Percentiles rank a stretch among this genome's conserved stretches.
phyloP scores from a whole-genome alignment of 30 jellyfish, hydroid and myxozoan species.

The Aurelia aurita region DNA sequence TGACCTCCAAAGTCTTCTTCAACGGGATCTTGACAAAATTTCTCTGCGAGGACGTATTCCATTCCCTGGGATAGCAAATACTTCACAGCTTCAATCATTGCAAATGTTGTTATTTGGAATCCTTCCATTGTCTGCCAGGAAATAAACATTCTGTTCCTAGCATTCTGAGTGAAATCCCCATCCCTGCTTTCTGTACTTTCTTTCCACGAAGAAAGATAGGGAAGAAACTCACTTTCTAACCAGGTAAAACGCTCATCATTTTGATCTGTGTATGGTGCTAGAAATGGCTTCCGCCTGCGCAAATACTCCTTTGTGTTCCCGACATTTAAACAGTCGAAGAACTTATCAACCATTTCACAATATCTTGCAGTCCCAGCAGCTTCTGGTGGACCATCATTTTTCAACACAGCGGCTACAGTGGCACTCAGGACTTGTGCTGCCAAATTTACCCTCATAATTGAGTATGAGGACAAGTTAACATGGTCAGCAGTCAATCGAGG shows the following conservation, averaged over 20 bases:
- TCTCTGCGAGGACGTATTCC: too few relatives aligned
- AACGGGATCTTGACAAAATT: too few relatives aligned
- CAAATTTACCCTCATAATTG: conserved; percentile 31
- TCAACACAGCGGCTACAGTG: conserved; percentile 33
- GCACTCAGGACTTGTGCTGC: conserved; percentile 61
- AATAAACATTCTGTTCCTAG: conserved; percentile 48
- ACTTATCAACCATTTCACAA: conserved; percentile 25
- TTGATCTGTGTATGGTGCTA: conserved; percentile 34
- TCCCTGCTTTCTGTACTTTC: conserved; percentile 19
- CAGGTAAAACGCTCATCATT: conserved; percentile 53
- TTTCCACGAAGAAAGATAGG: conserved; percentile 31
- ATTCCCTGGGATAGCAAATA: too few relatives aligned
- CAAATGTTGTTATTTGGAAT: conserved; percentile 29
- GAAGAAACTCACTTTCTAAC: conserved; percentile 32
- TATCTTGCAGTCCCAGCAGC: conserved; percentile 54
- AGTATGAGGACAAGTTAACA: conserved; percentile 20
- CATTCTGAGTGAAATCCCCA: too few relatives aligned
- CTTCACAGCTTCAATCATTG: too few relatives aligned
- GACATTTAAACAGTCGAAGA: conserved; percentile 46
- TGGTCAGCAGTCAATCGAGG: conserved; percentile 36
- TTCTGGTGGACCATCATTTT: conserved; percentile 42
- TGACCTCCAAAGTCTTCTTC: conserved; percentile 59
- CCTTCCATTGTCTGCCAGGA: conserved; percentile 46
- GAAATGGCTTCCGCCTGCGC: conserved; percentile 37
- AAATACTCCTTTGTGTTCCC: conserved; percentile 31